phyloP scores from a whole-genome alignment of 2,888 invertebrate genomes.

The Endomychus coccineus region DNA sequence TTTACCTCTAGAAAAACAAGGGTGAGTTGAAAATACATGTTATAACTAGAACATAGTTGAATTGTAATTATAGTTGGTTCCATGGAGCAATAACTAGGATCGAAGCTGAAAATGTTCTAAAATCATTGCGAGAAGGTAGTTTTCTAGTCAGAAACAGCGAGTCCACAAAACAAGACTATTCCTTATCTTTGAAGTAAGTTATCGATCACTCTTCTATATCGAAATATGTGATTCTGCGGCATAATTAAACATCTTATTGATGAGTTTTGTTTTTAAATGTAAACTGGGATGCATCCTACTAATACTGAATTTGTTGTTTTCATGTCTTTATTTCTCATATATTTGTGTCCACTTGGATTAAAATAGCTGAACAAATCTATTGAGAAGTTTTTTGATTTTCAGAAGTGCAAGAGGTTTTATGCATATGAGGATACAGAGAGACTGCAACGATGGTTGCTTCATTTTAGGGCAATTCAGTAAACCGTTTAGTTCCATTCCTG shows the following conservation, averaged over 20 bases:
- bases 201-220: neutral
- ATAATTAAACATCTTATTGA: too few species aligned
- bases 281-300: too few species aligned
- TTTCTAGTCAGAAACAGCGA: conserved; percentile 93
- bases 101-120: conserved; percentile 83
- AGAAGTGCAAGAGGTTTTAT: conserved; percentile 93
- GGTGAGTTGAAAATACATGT: conserved; percentile 49
- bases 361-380: too few species aligned
- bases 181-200: conserved; percentile 87
- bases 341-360: too few species aligned
- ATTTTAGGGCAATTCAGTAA: conserved; percentile 90
- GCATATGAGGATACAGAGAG: conserved; percentile 91
- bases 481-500: conserved; percentile 87
- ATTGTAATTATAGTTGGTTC: conserved; percentile 66
- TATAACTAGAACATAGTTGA: neutral
- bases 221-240: too few species aligned
- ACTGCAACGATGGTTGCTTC: conserved; percentile 66
- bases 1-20: conserved; percentile 79
- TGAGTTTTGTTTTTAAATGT: too few species aligned
- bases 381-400: too few species aligned
- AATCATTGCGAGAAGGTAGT: conserved; percentile 81
- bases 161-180: conserved; percentile 88
- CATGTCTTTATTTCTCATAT: too few species aligned
- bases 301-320: too few species aligned
- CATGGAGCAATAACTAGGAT: conserved; percentile 87